Conservation (phyloP, 2,797 vertebrate species). For the Telmatherina bonti region DNA sequence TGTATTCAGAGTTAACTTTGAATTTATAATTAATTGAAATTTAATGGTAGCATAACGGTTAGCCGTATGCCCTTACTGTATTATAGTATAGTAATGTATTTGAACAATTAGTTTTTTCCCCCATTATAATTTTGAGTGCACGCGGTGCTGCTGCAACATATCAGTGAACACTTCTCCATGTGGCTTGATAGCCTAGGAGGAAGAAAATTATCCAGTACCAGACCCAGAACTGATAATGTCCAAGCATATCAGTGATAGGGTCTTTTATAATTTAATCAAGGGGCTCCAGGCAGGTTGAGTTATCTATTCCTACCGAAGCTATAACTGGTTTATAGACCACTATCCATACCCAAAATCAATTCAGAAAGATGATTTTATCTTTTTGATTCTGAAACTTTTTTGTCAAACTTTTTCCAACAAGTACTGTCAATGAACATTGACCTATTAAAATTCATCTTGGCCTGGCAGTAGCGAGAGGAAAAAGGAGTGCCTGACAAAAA, state of each 20-base stretch:
- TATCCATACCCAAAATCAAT: too few relatives aligned
- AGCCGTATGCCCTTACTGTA: too few relatives aligned
- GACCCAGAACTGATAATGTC: not conserved
- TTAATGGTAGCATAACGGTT: too few relatives aligned
- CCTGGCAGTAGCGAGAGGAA: constrained; percentile 36
- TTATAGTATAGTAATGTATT: not conserved
- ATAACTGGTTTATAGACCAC: not conserved
- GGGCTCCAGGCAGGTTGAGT: not conserved
- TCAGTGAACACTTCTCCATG: too few relatives aligned
- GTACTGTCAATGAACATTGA: constrained; percentile 40
- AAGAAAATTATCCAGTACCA: not conserved
- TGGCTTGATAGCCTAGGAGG: too few relatives aligned
- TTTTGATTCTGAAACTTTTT: constrained; percentile 41
- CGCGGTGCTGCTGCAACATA: too few relatives aligned
- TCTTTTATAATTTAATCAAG: not conserved
- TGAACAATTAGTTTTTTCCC: not conserved
- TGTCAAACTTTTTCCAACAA: constrained; percentile 41
- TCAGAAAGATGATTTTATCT: constrained; percentile 3
- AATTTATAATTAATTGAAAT: too few relatives aligned
- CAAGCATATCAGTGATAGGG: not conserved
- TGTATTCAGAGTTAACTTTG: too few relatives aligned
- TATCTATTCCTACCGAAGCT: not conserved
- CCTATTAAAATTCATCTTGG: constrained; percentile 66
- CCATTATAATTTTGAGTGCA: not conserved
- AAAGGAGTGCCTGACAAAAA: constrained; percentile 41